phyloP scores from a whole-genome alignment of 2,888 invertebrate genomes.

The Dryocosmus kuriphilus region DNA sequence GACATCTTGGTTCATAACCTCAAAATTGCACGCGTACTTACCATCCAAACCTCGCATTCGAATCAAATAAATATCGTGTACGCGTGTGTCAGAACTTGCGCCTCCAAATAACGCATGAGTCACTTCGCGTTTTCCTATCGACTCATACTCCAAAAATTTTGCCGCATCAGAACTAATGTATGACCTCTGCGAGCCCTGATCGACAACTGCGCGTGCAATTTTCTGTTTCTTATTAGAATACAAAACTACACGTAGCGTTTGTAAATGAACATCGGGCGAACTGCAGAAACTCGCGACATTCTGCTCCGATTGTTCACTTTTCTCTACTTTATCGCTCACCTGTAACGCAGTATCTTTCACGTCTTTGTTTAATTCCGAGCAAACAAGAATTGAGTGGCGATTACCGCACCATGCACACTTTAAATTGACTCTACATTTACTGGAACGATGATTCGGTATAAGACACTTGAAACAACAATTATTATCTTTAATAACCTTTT shows the following conservation, averaged over 20 bases:
- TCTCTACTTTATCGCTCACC: neutral
- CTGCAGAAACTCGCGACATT: slow-evolving; percentile 23
- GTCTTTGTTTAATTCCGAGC: slow-evolving; percentile 34
- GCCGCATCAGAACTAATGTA: slow-evolving; percentile 52
- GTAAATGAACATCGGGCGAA: slow-evolving; percentile 27
- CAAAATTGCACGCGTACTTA: slow-evolving; percentile 51
- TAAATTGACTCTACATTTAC: too few relatives aligned
- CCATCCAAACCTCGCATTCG: slow-evolving; percentile 45
- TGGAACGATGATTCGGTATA: too few relatives aligned
- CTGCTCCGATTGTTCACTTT: neutral
- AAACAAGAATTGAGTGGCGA: too few relatives aligned
- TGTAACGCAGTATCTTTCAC: neutral
- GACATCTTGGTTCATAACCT: slow-evolving; percentile 48
- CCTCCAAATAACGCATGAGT: too few relatives aligned
- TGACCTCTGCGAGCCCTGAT: too few relatives aligned
- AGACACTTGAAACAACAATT: too few relatives aligned
- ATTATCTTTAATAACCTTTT: too few relatives aligned
- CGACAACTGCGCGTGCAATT: slow-evolving; percentile 50
- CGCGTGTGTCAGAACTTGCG: neutral
- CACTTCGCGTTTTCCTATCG: slow-evolving; percentile 42
- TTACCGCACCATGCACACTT: too few relatives aligned
- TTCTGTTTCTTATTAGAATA: slow-evolving; percentile 27
- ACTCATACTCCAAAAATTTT: slow-evolving; percentile 43
- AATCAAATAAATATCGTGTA: slow-evolving; percentile 42
- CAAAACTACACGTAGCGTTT: too few relatives aligned